These are phyloP conservation scores for Pristionchus entomophagus DNA, from an alignment of 2,888 invertebrate genomes.

Conservation along the genomic window DNA sequence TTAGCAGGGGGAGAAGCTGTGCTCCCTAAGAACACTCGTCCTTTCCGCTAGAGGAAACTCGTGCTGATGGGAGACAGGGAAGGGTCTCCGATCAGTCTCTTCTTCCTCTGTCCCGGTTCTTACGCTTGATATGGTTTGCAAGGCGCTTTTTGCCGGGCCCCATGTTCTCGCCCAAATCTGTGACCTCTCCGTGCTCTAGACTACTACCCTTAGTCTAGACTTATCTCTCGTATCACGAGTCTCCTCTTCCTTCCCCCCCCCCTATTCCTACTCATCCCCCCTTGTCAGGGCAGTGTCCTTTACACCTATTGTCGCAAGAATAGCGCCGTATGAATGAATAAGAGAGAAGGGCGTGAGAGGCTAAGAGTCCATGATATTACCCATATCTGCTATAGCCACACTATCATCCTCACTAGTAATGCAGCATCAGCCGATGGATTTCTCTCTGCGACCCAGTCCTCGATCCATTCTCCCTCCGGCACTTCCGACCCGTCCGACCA, in stretches of 20 bases:
- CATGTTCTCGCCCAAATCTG: background rate
- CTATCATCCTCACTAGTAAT: background rate
- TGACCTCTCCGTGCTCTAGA: background rate
- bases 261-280: background rate
- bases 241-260: background rate
- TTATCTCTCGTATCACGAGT: background rate
- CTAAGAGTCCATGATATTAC: background rate
- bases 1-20: background rate
- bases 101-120: background rate
- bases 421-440: background rate
- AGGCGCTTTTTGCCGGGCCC: background rate
- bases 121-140: constrained; percentile 30
- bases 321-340: background rate
- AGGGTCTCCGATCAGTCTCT: constrained; percentile 21
- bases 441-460: background rate
- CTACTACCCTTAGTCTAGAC: background rate
- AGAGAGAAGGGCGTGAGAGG: background rate
- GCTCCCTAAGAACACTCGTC: background rate
- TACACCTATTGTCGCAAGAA: constrained; percentile 27
- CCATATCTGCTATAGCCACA: background rate
- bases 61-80: background rate
- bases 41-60: background rate
- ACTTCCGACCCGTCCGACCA: background rate
- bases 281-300: background rate
- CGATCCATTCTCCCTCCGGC: background rate